Percentiles rank a stretch among this genome's conserved stretches.
These are phyloP conservation scores for Ophioninae sp. DNA, from an alignment of 2,888 invertebrate genomes.

Conservation along the genomic window DNA sequence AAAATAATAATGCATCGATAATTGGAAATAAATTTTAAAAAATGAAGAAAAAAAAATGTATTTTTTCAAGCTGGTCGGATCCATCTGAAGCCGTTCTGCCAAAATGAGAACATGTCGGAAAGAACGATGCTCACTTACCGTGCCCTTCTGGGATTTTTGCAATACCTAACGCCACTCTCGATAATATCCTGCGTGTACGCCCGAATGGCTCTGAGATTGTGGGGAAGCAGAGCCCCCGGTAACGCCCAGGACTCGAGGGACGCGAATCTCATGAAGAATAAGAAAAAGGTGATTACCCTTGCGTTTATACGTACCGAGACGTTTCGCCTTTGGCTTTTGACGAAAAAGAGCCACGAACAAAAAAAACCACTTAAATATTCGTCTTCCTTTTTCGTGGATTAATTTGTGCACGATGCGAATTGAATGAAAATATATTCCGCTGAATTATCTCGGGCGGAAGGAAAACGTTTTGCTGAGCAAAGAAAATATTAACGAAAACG, in stretches of 20 bases:
- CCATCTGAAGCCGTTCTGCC: conserved; percentile 84
- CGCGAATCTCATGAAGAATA: conserved; percentile 90
- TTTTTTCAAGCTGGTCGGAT: conserved; percentile 77
- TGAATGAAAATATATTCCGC: background rate
- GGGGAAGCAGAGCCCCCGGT: conserved; percentile 91
- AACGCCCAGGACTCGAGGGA: conserved; percentile 90
- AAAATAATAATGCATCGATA: too few relatives aligned
- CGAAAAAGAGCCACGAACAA: background rate
- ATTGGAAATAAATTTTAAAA: background rate
- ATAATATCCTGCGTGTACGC: conserved; percentile 92
- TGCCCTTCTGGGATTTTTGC: conserved; percentile 83
- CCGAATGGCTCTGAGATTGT: conserved; percentile 90
- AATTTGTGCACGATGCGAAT: background rate
- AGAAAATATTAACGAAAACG: background rate
- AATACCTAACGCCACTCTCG: conserved; percentile 91
- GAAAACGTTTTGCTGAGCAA: background rate
- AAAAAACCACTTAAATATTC: background rate
- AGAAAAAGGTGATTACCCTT: conserved; percentile 87
- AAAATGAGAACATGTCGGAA: conserved; percentile 83
- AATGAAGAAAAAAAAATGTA: too few relatives aligned
- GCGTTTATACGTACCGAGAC: background rate
- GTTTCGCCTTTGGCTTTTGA: background rate
- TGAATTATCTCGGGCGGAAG: background rate
- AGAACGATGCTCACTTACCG: conserved; percentile 84
- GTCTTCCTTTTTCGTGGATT: background rate